A percentile compares a stretch with the other conserved stretches of the same genome.
Conservation (phyloP, 2,888 invertebrate genomes). For the Carterocephalus palaemon region DNA sequence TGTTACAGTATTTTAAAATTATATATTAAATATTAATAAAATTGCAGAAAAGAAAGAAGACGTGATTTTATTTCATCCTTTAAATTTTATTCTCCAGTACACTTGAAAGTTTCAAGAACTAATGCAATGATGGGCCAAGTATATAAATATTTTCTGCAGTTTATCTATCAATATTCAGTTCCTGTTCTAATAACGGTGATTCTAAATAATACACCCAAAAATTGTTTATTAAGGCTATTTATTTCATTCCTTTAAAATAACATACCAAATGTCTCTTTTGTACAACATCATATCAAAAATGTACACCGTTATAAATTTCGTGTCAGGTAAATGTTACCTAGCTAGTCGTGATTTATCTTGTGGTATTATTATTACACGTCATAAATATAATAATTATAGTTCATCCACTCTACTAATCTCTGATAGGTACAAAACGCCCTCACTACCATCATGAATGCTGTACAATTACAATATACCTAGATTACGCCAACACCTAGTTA, state of each 20-base stretch:
- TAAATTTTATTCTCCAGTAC: neutral
- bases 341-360: slow-evolving; percentile 59
- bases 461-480: slow-evolving; percentile 70
- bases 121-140: no score
- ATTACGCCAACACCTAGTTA: slow-evolving; percentile 50
- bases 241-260: slow-evolving; percentile 81
- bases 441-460: slow-evolving; percentile 54
- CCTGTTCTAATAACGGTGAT: neutral
- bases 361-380: slow-evolving; percentile 61
- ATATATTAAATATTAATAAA: slow-evolving; percentile 53
- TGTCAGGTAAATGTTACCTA: slow-evolving; percentile 77
- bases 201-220: slow-evolving; percentile 41
- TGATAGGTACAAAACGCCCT: slow-evolving; percentile 57
- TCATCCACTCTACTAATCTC: slow-evolving; percentile 62
- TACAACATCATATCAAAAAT: slow-evolving; percentile 80
- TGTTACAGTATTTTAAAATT: slow-evolving; percentile 48
- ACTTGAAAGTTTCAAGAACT: no score
- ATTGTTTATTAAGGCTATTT: slow-evolving; percentile 76
- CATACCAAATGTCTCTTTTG: slow-evolving; percentile 81
- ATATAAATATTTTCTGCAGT: no score
- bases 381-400: slow-evolving; percentile 67
- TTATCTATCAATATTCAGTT: no score
- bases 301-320: slow-evolving; percentile 79
- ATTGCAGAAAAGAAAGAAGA: slow-evolving; percentile 39
- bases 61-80: slow-evolving; percentile 15